Base-by-base conservation (phyloP, 1,140 invertebrate species). In the Heliothis subflexa region DNA sequence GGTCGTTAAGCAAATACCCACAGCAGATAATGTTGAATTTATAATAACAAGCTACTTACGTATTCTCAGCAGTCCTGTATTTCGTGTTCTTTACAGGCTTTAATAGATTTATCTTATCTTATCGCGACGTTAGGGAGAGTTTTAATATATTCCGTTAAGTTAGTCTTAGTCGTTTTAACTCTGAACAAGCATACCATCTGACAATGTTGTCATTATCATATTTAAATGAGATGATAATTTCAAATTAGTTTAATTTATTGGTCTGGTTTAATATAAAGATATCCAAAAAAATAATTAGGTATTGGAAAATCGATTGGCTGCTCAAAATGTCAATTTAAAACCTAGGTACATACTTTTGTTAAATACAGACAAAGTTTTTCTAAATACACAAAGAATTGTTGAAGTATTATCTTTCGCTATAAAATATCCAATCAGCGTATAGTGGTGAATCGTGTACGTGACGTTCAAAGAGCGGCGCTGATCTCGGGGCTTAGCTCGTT, bases 391-490 rank as follows among this genome's bases (percentile, higher is more conserved):
- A 64, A 76, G 47, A 52, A 25, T n/a, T 28, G 54, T 49, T 64
- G 47, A 52, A 25, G 28, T 28, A 64, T 49, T 64, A 64, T 50
- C 40, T 33, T 1, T 25, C 54, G 62, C 79, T 62, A 79, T 83
- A 83, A 83, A 83, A 79, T 83, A 81, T 64, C 79, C 79, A 79
- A 83, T 83, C 79, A 78, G 78, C 50, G 77, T 66, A 64, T 80
- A 75, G 66, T 72, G 54, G 79, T 40, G 79, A 77, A 77, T 16
- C 62, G 57, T 49, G 76, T 76, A 79, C 68, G 68, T 70, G 64
- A 81, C 78, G 78, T 81, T 55, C 52, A 74, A 78, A 61, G 55
- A 79, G 66, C 45, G 57, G 55, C 52, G 64, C 78, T 78, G 82
- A 85, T 85, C 82, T 68, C 55, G 25, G 66, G 78, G 79, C 81